phyloP scores from a whole-genome alignment of 2,888 invertebrate genomes.

The Pinctada fucata region DNA sequence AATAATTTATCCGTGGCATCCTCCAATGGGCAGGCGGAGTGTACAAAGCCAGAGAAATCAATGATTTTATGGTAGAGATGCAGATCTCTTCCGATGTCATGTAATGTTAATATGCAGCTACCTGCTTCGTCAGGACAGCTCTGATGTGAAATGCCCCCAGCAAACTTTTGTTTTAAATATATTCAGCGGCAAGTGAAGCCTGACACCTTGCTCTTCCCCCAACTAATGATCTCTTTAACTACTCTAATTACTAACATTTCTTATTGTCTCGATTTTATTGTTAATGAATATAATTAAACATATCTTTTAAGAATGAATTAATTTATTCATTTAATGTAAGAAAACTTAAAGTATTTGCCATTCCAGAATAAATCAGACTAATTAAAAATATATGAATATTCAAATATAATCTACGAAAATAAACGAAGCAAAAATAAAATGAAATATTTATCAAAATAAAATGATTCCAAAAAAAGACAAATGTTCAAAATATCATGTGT shows the following conservation, averaged over 20 bases:
- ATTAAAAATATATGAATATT: too few species aligned
- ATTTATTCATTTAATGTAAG: too few species aligned
- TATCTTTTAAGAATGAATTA: too few species aligned
- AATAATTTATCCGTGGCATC: constrained; percentile 7
- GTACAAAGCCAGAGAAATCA: not conserved
- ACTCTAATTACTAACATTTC: constrained; percentile 21
- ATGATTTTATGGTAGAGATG: constrained; percentile 6
- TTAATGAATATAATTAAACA: too few species aligned
- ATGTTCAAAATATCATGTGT: too few species aligned
- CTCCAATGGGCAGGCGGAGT: not conserved
- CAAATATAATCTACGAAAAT: too few species aligned
- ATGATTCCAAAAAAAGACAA: too few species aligned
- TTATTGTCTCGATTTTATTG: constrained; percentile 8
- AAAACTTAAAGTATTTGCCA: too few species aligned
- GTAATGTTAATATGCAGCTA: not conserved
- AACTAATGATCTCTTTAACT: constrained; percentile 24
- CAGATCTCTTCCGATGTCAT: not conserved
- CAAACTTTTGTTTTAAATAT: constrained; percentile 13
- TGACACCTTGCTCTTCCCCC: constrained; percentile 20
- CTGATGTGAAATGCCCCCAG: not conserved
- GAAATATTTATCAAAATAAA: too few species aligned
- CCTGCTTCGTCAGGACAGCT: not conserved
- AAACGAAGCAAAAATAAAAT: too few species aligned
- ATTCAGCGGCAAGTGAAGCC: constrained; percentile 18
- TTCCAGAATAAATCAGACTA: too few species aligned